Evolutionary conservation across 2,113 vertebrate species (phyloP).

Genomic region (Gallinago paraguaiae): DNA sequence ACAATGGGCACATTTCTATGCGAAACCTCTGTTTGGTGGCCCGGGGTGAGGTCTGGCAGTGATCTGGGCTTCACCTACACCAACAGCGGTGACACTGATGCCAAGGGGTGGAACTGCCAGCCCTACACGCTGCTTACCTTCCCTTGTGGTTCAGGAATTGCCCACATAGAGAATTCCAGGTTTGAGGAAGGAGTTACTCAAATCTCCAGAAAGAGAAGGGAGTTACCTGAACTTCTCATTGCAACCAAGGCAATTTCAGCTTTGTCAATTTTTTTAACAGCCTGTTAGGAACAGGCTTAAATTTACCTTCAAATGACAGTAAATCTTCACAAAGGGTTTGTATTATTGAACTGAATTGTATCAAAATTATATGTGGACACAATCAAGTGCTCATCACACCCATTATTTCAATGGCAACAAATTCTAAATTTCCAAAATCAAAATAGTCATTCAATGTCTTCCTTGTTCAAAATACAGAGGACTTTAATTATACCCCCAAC

Average conservation of each 20-base stretch:
- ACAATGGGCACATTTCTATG: fast-evolving
- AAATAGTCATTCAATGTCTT: neutral
- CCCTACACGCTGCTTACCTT: neutral
- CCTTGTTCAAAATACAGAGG: neutral
- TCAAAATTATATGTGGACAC: neutral
- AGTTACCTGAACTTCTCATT: neutral
- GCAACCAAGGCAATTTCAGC: neutral
- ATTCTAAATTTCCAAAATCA: neutral
- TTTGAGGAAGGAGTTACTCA: neutral
- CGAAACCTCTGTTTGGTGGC: neutral
- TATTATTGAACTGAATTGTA: neutral
- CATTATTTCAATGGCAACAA: neutral
- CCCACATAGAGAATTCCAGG: neutral
- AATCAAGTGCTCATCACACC: neutral
- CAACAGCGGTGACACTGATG: neutral
- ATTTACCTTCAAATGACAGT: neutral
- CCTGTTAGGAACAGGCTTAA: neutral
- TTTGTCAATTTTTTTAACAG: neutral
- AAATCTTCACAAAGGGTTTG: neutral
- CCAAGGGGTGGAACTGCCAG: too few species aligned
- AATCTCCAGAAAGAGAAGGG: neutral
- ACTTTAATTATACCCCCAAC: neutral
- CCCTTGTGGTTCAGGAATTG: neutral
- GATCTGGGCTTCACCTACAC: neutral
- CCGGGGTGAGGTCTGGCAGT: neutral